Percentiles rank a stretch among this genome's conserved stretches.
Evolutionary conservation across 2,888 invertebrate species (phyloP).

Genomic region (Calameuta idolon): DNA sequence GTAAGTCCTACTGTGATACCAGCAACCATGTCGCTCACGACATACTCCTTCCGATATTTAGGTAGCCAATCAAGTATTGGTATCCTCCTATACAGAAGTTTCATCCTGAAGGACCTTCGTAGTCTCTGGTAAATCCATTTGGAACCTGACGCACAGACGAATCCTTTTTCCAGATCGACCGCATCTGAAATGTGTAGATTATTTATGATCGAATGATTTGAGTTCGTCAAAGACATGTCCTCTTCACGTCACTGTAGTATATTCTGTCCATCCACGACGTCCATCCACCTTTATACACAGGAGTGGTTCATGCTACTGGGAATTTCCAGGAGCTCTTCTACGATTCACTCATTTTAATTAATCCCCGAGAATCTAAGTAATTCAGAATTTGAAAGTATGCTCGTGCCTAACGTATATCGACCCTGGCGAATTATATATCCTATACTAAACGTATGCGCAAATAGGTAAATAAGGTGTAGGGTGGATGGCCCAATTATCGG

Average conservation of each 20-base stretch:
- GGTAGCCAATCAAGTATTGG: constrained; percentile 80
- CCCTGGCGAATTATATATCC: background rate
- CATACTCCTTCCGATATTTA: constrained; percentile 74
- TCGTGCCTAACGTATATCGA: background rate
- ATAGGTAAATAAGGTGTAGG: background rate
- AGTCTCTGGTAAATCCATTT: constrained; percentile 68
- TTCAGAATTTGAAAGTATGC: background rate
- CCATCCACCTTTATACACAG: background rate
- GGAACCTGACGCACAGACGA: constrained; percentile 39
- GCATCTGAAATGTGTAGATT: constrained; percentile 37
- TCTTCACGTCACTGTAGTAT: background rate
- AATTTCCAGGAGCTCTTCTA: background rate
- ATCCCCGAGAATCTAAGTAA: background rate
- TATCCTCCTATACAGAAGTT: constrained; percentile 73
- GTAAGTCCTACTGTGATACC: constrained; percentile 81
- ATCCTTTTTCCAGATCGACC: constrained; percentile 32
- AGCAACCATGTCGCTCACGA: constrained; percentile 83
- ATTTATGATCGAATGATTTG: background rate
- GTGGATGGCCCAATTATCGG: too few relatives aligned
- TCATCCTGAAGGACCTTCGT: constrained; percentile 72
- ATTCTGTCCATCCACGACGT: background rate
- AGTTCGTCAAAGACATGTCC: background rate
- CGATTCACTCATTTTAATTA: background rate
- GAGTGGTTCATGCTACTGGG: background rate
- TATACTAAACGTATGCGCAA: background rate